Evolutionary conservation across 1,140 invertebrate genomes (phyloP).

Genomic region (Tetramorium alpestre): DNA sequence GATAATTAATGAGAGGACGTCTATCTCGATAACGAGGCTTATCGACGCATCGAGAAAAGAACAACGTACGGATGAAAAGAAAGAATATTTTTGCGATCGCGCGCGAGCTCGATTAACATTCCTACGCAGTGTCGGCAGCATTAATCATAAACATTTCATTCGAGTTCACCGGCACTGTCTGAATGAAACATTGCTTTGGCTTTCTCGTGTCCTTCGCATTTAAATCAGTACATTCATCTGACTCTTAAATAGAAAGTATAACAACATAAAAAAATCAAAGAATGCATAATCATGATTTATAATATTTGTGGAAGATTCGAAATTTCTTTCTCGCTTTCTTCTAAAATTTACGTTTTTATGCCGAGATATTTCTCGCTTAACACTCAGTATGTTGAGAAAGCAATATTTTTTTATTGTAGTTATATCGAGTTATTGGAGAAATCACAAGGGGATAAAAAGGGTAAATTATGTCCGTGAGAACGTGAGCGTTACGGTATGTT

Average conservation of each 20-base stretch:
- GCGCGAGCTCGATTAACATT: constrained; percentile 20
- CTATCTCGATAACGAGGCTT: constrained; percentile 59
- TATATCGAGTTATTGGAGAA: background rate
- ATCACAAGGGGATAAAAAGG: background rate
- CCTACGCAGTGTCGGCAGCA: constrained; percentile 41
- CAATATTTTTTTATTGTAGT: background rate
- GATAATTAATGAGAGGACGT: constrained; percentile 62
- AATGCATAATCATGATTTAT: background rate
- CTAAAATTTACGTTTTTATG: background rate
- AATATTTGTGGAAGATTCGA: background rate
- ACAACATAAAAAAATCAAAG: background rate
- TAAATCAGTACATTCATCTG: constrained; percentile 33
- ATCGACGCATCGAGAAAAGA: constrained; percentile 36
- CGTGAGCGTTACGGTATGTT: constrained; percentile 32
- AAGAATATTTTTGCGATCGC: constrained; percentile 40
- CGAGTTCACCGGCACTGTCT: constrained; percentile 2
- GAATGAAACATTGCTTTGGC: constrained; percentile 46
- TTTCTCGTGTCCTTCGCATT: constrained; percentile 33
- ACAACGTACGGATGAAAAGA: background rate
- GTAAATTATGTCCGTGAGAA: constrained; percentile 28
- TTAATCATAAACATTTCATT: constrained; percentile 54
- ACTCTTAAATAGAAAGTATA: constrained; percentile 14
- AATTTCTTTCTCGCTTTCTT: background rate
- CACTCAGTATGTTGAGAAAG: too few relatives aligned
- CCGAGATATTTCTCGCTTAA: background rate